Evolutionary conservation across 2,888 invertebrate genomes (phyloP).

Genomic region (Alentia gelatinosa): DNA sequence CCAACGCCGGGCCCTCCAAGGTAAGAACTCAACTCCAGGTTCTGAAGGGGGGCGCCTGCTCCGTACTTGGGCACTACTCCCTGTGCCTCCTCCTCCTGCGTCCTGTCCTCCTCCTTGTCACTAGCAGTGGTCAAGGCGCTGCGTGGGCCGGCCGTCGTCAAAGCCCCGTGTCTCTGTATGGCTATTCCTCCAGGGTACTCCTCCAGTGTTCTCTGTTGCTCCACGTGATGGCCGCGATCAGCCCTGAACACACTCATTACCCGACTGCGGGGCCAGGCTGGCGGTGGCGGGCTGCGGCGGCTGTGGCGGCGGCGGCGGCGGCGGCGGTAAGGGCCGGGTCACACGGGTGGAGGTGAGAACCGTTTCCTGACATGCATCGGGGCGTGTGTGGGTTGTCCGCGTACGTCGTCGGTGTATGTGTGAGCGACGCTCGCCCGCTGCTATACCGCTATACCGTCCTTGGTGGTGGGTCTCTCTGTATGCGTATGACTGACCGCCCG

Average conservation of each 20-base stretch:
- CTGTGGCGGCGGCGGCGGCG: neutral
- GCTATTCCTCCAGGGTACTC: constrained; percentile 1
- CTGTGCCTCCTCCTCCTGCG: no score
- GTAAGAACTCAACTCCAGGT: constrained; percentile 19
- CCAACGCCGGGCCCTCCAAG: neutral
- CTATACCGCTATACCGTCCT: no score
- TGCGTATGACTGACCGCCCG: no score
- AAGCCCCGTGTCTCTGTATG: neutral
- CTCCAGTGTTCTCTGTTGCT: neutral
- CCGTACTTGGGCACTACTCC: no score
- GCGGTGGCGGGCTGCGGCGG: neutral
- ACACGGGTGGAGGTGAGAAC: no score
- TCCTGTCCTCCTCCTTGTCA: neutral
- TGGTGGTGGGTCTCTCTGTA: no score
- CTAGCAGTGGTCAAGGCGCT: neutral
- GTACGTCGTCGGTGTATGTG: neutral
- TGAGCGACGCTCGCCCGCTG: no score
- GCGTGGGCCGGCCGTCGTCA: neutral
- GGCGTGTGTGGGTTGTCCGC: neutral
- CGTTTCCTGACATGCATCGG: neutral
- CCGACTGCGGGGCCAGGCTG: constrained; percentile 30
- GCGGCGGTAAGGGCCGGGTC: neutral
- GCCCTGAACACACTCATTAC: constrained; percentile 45
- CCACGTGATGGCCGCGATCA: neutral
- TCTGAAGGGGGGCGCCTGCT: no score